Base-by-base conservation (phyloP, 2,113 vertebrate genomes). In the Cranoglanis bouderius region DNA sequence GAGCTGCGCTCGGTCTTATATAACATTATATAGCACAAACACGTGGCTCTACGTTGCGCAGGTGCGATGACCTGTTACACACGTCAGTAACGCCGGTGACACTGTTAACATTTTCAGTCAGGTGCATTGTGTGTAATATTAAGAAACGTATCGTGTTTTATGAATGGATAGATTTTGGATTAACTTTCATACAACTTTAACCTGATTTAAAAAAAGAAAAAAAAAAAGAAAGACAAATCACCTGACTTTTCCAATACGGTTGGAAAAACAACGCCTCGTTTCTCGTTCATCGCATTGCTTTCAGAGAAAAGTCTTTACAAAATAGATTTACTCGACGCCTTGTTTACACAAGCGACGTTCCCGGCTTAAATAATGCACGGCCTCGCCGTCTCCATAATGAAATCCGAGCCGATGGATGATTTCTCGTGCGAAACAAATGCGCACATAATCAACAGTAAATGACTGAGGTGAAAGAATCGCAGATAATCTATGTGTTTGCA, bases 271-370 rank as follows among this genome's bases (percentile, higher is more conserved):
- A 51, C 35, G 35, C 6, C 43, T 63, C 51, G 43, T 82, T 67
- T 61, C 63, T 87, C 59, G 32, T 85, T 85, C 46, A 72, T 85
- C 49, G 19, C 32, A 7, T 40, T 57, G 29, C 49, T 38, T 55
- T n/a, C 53, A 77, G 38, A 43, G n/a, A 35, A 87, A 88, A 32
- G 49, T 91, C 88, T 75, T 90, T 59, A 82, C 70, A 86, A 82
- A 88, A 90, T 57, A 90, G 21, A 87, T 90, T 84, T 88, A 63
- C 78, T 78, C 35, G 21, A 74, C 26, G 49, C 80, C 57, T 65
- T 82, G 65, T 89, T 88, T 81, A 82, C 82, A 82, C 82, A 78
- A 87, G 84, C 51, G 13, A 26, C 67, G 32, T 78, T 80, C 49
- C 49, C 18, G 59, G 4, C 10, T 84, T 88, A 85, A 88, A 91